Evolutionary conservation across 2,888 invertebrate species (phyloP).

Genomic region (Torymus texanus): DNA sequence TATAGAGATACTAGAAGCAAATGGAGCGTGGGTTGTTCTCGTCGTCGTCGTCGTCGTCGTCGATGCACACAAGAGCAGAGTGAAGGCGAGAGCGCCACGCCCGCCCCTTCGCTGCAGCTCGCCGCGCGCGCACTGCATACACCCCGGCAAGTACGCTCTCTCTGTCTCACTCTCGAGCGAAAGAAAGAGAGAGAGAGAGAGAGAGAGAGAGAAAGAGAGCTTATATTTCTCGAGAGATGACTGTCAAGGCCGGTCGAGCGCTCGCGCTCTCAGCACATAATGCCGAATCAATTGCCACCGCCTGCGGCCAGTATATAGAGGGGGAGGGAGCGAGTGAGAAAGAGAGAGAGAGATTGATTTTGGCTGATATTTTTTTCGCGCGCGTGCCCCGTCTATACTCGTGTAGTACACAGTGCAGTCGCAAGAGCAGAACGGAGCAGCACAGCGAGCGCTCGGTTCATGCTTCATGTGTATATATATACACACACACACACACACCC

Average conservation of each 20-base stretch:
- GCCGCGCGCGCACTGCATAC: neutral
- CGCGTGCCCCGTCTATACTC: too few relatives aligned
- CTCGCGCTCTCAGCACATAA: too few relatives aligned
- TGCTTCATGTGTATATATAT: too few relatives aligned
- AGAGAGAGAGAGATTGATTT: constrained; percentile 1
- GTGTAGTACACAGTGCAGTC: too few relatives aligned
- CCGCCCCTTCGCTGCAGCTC: constrained; percentile 10
- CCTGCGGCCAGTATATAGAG: too few relatives aligned
- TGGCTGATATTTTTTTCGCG: too few relatives aligned
- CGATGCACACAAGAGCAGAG: neutral
- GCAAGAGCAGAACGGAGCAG: neutral
- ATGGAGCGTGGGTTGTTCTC: constrained; percentile 12
- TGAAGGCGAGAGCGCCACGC: constrained; percentile 8
- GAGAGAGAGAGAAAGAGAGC: constrained; percentile 6
- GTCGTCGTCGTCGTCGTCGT: neutral
- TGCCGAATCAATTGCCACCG: too few relatives aligned
- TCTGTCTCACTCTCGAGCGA: neutral
- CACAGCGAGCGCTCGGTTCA: neutral
- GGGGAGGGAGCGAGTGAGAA: neutral
- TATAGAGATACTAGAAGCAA: neutral
- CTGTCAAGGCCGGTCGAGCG: too few relatives aligned
- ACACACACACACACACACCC: too few relatives aligned
- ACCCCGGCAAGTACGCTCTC: neutral
- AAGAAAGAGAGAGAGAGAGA: constrained; percentile 12
- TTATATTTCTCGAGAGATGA: too few relatives aligned